Base-by-base conservation (phyloP, 2,888 invertebrate genomes). In the Harpagoxenus sublaevis region DNA sequence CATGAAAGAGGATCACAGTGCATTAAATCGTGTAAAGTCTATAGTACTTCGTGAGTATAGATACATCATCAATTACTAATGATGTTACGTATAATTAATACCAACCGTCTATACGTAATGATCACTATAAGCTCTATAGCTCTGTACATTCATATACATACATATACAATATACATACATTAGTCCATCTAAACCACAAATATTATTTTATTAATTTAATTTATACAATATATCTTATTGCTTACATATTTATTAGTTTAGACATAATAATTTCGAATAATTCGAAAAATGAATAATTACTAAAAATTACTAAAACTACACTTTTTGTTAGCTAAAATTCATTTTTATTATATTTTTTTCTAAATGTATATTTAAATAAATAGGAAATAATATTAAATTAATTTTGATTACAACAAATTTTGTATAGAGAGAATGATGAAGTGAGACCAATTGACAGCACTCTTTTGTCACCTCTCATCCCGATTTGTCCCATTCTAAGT, bases 401-500 rank as follows among this genome's bases (percentile, higher is more conserved):
- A 55, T 39, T 68, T 28, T n/a, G n/a, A 42, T 78, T 78, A n/a
- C 31, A 68, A 78, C 15, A 42, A 8, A 9, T 2, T 57, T 55
- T 18, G 6, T 60, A 62, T 35, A 18, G 48, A 53, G 1, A 63
- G 23, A 28, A 45, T 63, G 77, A 53, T 51, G 63, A 81, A 60
- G 23, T 31, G 23, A 84, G 15, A 84, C 10, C 45, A 62, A 65
- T 68, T 60, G 86, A 85, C 82, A 85, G 81, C 45, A 31, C 57
- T 82, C 74, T 73, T 77, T 83, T 75, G 73, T 71, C 75, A 60
- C 84, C 71, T 84, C 48, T 84, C 48, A 48, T 18, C 60, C 60
- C 77, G 86, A 91, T 89, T 86, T 86, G 84, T 86, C 74, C 78
- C 85, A 79, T 77, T 84, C 84, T 87, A 90, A 92, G 89, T 92